Percentiles rank a stretch among this genome's conserved stretches.
These are phyloP conservation scores for Characodon lateralis DNA, from an alignment of 2,797 vertebrate species.

Conservation along the genomic window DNA sequence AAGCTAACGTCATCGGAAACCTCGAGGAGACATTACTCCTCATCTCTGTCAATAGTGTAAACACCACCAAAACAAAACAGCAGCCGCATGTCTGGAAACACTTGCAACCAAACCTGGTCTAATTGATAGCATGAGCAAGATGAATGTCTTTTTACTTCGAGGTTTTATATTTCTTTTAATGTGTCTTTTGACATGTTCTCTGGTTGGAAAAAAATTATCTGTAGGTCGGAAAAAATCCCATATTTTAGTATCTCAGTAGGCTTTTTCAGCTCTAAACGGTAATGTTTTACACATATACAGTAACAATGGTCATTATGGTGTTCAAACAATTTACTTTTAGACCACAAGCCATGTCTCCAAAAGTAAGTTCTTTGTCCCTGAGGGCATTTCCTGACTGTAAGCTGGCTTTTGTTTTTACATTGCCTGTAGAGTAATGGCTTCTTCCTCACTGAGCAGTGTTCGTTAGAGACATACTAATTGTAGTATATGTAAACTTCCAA, in stretches of 20 bases:
- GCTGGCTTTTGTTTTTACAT: background rate
- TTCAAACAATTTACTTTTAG: background rate
- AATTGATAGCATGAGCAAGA: background rate
- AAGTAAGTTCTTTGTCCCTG: background rate
- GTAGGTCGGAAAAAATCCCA: background rate
- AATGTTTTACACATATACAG: background rate
- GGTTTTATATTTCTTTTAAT: background rate
- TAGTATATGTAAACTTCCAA: background rate
- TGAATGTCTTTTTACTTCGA: too few species aligned
- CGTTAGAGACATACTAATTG: background rate
- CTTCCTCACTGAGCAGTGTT: background rate
- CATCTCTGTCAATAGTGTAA: background rate
- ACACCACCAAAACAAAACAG: background rate
- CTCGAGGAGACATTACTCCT: background rate
- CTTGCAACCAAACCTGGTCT: background rate
- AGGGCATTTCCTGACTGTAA: too few species aligned
- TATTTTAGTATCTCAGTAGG: background rate
- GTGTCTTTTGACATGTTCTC: background rate
- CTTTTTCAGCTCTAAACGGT: background rate
- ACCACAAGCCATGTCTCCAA: background rate
- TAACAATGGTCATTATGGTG: background rate
- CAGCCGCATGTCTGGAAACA: conserved; percentile 1
- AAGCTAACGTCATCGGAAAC: conserved; percentile 4
- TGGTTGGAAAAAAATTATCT: background rate
- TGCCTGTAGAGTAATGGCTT: background rate